Conservation (phyloP, 92 coral and sea anemone species). For the Siderastrea siderea region DNA sequence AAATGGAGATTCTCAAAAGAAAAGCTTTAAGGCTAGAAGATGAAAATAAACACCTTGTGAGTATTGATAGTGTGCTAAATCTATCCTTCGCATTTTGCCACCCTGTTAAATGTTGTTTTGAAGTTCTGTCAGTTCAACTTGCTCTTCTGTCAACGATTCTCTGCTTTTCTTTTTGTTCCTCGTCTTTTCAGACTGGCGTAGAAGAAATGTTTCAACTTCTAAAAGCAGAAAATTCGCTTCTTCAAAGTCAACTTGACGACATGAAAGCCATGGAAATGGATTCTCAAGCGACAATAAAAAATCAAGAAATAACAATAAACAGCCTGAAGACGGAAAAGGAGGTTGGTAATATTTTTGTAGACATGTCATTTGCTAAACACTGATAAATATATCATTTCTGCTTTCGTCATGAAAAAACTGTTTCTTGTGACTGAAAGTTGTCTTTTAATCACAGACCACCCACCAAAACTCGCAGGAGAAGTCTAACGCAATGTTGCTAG, state of each 20-base stretch:
- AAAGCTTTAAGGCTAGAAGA: slow-evolving; percentile 44
- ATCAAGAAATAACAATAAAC: slow-evolving; percentile 48
- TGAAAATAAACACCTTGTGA: slow-evolving; percentile 45
- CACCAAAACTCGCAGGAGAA: too few species aligned
- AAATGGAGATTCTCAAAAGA: slow-evolving; percentile 40
- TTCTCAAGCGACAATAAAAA: slow-evolving; percentile 40
- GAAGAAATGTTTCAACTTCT: slow-evolving; percentile 28
- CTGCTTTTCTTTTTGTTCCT: not conserved
- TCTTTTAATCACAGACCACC: too few species aligned
- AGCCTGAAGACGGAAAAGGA: slow-evolving; percentile 46
- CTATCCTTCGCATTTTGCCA: not conserved
- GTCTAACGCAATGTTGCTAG: too few species aligned
- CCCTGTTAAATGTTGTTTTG: too few species aligned
- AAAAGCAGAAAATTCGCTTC: slow-evolving; percentile 28
- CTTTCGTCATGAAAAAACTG: too few species aligned
- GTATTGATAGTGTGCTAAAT: not conserved
- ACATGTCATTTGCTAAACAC: not conserved
- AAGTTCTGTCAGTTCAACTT: too few species aligned
- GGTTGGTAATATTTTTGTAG: not conserved
- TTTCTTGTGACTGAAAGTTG: too few species aligned
- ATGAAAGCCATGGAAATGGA: slow-evolving; percentile 24
- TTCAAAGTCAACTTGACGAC: slow-evolving; percentile 39
- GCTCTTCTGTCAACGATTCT: not conserved
- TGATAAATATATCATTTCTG: too few species aligned
- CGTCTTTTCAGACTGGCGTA: slow-evolving; percentile 21